These are phyloP conservation scores for Zygaena filipendulae DNA, from an alignment of 2,888 invertebrate species.

Conservation along the genomic window DNA sequence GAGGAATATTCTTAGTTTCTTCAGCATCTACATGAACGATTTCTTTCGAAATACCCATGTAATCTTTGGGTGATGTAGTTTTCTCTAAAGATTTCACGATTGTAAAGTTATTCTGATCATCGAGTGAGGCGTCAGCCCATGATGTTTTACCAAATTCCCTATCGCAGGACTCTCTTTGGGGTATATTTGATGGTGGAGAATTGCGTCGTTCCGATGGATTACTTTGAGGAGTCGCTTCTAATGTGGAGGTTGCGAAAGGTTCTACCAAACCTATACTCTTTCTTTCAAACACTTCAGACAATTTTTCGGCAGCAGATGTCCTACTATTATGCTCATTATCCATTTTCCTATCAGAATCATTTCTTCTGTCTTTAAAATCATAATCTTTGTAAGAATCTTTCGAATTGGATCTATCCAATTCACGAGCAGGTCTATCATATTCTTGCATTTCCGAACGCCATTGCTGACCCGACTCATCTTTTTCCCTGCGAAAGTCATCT, in stretches of 20 bases:
- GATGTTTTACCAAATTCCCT: slow-evolving; percentile 52
- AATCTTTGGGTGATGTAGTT: slow-evolving; percentile 25
- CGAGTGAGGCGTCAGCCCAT: slow-evolving; percentile 60
- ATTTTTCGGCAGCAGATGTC: slow-evolving; percentile 56
- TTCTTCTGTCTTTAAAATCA: slow-evolving; percentile 58
- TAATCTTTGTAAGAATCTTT: slow-evolving; percentile 64
- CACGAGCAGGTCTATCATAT: slow-evolving; percentile 45
- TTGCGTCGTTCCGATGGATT: slow-evolving; percentile 60
- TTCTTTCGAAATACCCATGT: slow-evolving; percentile 23
- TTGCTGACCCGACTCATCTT: slow-evolving; percentile 51
- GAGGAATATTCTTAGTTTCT: slow-evolving; percentile 23
- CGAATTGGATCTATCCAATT: slow-evolving; percentile 52
- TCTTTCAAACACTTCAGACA: slow-evolving; percentile 60
- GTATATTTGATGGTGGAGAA: slow-evolving; percentile 39
- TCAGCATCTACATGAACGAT: slow-evolving; percentile 22
- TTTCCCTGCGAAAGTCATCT: slow-evolving; percentile 55
- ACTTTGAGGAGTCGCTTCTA: slow-evolving; percentile 27
- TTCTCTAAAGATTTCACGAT: slow-evolving; percentile 30
- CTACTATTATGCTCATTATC: slow-evolving; percentile 45
- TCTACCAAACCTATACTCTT: slow-evolving; percentile 51
- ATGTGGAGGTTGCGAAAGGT: slow-evolving; percentile 36
- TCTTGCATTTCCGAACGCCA: slow-evolving; percentile 65
- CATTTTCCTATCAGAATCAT: slow-evolving; percentile 56
- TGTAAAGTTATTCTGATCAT: slow-evolving; percentile 31
- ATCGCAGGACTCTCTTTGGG: slow-evolving; percentile 57